These are phyloP conservation scores for Falcunculus frontatus DNA, from an alignment of 2,113 vertebrate genomes.

Conservation along the genomic window DNA sequence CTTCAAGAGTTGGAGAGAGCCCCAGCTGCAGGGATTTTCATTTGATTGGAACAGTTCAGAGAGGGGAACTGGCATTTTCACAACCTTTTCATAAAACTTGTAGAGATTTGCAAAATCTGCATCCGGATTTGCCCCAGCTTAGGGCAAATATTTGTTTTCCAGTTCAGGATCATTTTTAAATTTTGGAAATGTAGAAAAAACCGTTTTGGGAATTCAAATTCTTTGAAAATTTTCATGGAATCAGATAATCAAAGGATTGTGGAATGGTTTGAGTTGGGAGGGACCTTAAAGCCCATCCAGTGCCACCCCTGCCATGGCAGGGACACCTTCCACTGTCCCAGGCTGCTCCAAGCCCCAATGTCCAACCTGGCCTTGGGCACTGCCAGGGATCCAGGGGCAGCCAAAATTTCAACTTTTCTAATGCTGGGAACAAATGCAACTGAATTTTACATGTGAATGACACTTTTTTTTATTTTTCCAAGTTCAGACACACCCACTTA, in stretches of 20 bases:
- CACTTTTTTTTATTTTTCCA: not conserved
- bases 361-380: not conserved
- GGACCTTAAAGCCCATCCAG: rapidly evolving
- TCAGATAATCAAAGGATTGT: not conserved
- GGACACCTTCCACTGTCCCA: not conserved
- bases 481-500: not conserved
- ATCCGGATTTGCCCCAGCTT: rapidly evolving
- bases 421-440: not conserved
- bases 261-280: not conserved
- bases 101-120: not conserved
- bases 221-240: not conserved
- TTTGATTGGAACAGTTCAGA: not conserved
- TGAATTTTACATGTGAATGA: not conserved
- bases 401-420: not conserved
- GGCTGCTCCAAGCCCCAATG: not conserved
- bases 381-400: not conserved
- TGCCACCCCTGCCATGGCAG: not conserved
- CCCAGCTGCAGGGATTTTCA: not conserved
- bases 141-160: not conserved
- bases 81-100: not conserved
- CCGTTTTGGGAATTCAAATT: not conserved
- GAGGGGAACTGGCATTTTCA: not conserved
- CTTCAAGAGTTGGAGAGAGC: not conserved
- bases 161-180: not conserved
- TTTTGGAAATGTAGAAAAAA: not conserved